Percentiles rank a stretch among this genome's conserved stretches.
Conservation (phyloP, 2,113 vertebrate species). For the Eleginops maclovinus region DNA sequence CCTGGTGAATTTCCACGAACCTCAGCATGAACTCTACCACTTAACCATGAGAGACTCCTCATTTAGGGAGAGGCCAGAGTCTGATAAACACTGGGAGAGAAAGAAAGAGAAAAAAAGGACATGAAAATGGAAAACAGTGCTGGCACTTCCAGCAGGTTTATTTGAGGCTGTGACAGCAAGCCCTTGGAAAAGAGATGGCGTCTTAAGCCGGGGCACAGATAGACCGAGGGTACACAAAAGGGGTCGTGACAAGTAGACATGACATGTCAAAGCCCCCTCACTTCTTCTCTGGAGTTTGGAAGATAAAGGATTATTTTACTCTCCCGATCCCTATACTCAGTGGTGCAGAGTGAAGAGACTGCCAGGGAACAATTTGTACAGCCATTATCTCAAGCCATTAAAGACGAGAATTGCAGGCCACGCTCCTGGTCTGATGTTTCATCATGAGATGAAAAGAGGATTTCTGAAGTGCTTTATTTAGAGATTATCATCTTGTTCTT, state of each 20-base stretch:
- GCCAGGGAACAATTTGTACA: conserved; percentile 86
- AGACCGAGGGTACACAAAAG: conserved; percentile 77
- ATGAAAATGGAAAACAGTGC: conserved; percentile 79
- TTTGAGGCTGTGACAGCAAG: conserved; percentile 82
- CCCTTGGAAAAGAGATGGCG: conserved; percentile 74
- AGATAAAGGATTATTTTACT: conserved; percentile 86
- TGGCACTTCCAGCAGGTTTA: conserved; percentile 80
- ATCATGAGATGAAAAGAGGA: conserved; percentile 68
- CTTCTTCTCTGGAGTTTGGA: conserved; percentile 74
- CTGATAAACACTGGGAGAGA: conserved; percentile 77
- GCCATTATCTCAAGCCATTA: conserved; percentile 82
- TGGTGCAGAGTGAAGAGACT: conserved; percentile 73
- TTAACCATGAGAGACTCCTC: conserved; percentile 77
- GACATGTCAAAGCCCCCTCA: conserved; percentile 77
- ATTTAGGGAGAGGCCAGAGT: conserved; percentile 72
- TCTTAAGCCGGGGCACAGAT: conserved; percentile 76
- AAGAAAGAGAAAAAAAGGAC: conserved; percentile 61
- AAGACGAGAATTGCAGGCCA: conserved; percentile 78
- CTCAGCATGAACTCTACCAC: conserved; percentile 74
- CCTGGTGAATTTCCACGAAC: conserved; percentile 81
- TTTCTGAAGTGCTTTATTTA: conserved; percentile 64
- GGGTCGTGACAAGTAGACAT: conserved; percentile 83
- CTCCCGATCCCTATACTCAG: conserved; percentile 77
- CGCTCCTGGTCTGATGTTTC: conserved; percentile 72
- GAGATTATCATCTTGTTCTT: conserved; percentile 52